Evolutionary conservation across 2,888 invertebrate genomes (phyloP).

Genomic region (Pyrrhosoma nymphula): DNA sequence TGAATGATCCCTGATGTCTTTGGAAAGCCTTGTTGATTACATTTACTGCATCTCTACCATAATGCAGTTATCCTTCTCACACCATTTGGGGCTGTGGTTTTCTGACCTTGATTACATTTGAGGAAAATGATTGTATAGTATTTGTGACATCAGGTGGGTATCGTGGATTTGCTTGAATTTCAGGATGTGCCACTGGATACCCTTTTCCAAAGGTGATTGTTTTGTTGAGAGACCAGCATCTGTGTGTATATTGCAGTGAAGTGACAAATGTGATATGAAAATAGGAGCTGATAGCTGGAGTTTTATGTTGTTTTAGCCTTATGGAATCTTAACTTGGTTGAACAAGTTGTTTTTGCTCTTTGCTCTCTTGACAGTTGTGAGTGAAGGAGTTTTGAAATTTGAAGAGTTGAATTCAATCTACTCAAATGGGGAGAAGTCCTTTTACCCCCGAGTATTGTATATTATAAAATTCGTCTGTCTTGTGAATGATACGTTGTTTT

Average conservation of each 20-base stretch:
- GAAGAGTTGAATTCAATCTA: constrained; percentile 8
- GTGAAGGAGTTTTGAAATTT: constrained; percentile 14
- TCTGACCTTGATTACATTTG: constrained; percentile 13
- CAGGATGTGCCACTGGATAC: constrained; percentile 47
- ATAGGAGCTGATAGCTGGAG: constrained; percentile 45
- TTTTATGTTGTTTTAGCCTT: constrained; percentile 52
- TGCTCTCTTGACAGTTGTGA: constrained; percentile 38
- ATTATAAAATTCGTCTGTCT: constrained; percentile 8
- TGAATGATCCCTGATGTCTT: constrained; percentile 64
- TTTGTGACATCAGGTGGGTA: constrained; percentile 39
- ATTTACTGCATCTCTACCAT: background rate
- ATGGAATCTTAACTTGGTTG: constrained; percentile 44
- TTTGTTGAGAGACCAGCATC: constrained; percentile 30
- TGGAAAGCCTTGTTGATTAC: constrained; percentile 7
- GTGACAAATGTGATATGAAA: constrained; percentile 64
- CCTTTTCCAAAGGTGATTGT: constrained; percentile 39
- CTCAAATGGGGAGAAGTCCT: background rate
- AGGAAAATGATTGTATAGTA: constrained; percentile 11
- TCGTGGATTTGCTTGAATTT: constrained; percentile 37
- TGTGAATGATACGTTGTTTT: constrained; percentile 45
- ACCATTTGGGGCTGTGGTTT: constrained; percentile 43
- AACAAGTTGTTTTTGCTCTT: constrained; percentile 39
- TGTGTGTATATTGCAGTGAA: constrained; percentile 59
- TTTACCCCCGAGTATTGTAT: background rate
- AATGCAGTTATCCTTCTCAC: constrained; percentile 26